phyloP scores from a whole-genome alignment of 2,797 vertebrate species.

The Sebastes taczanowskii region DNA sequence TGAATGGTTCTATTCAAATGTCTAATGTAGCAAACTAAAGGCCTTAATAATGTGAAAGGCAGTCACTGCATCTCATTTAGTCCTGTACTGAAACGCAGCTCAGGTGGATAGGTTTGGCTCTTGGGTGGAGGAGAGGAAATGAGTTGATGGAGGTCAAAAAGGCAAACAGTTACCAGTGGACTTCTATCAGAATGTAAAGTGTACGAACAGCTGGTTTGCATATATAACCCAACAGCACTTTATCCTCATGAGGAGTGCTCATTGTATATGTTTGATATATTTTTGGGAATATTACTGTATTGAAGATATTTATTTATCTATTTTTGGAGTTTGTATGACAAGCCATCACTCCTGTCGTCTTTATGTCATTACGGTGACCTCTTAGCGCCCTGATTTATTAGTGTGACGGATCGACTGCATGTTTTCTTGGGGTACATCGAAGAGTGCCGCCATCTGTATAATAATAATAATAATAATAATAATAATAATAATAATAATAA shows the following conservation, averaged over 20 bases:
- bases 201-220: constrained; percentile 34
- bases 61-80: constrained; percentile 50
- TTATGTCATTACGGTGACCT: constrained; percentile 17
- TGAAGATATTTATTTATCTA: constrained; percentile 51
- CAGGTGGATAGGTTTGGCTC: constrained; percentile 22
- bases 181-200: constrained; percentile 38
- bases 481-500: too few species aligned
- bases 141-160: constrained; percentile 20
- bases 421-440: constrained; percentile 33
- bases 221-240: constrained; percentile 46
- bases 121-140: constrained; percentile 2
- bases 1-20: constrained; percentile 22
- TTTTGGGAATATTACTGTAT: constrained; percentile 49
- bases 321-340: constrained; percentile 62
- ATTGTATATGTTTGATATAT: constrained; percentile 61
- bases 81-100: constrained; percentile 17
- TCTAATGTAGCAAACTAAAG: constrained; percentile 70
- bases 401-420: constrained; percentile 59
- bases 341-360: constrained; percentile 50
- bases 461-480: too few species aligned
- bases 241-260: constrained; percentile 45
- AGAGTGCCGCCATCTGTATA: constrained; percentile 38
- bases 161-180: constrained; percentile 8
- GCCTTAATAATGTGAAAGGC: constrained; percentile 59
- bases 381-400: constrained; percentile 23